Evolutionary conservation across 2,888 invertebrate genomes (phyloP), one percentile per base, ranked within the genome.

Genomic region (Brenthis daphne): DNA sequence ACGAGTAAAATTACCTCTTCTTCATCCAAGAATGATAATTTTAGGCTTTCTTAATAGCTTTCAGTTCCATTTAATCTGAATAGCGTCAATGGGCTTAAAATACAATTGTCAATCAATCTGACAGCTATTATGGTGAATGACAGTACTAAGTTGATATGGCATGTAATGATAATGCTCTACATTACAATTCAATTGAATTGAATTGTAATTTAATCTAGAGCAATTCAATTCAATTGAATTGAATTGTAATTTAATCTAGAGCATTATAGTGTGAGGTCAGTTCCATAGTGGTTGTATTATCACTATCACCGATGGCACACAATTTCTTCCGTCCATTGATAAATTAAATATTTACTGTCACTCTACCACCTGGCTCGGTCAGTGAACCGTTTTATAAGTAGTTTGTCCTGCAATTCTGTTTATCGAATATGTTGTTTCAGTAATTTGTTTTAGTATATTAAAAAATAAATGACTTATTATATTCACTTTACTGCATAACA

Each of bases 251-350:
- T 29, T 83, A 89, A 90, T 89, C 84, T 86, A 82, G 80, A 80
- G 74, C 80, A 82, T 77, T 73, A 85, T 90, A 88, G 86, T 88
- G 89, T 85, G 82, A 90, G 91, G 90, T 91, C 89, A 90, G 90
- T 87, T 82, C 79, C 77, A 79, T 85, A 80, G 79, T 81, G 76
- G 76, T 75, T 78, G 81, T 83, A 84, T 84, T 83, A 86, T 84
- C 83, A 81, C 79, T 82, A 81, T 82, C 82, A 71, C 68, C 37
- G 37, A 43, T 68, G 84, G 79, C 78, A 82, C 79, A 79, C 85
- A 87, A 88, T 88, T 89, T 90, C 89, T 89, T 88, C 88, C 85
- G 85, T 82, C 86, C 85, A 84, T 84, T 83, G 87, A 88, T 88
- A 88, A 87, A 80, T 87, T 80, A 75, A 83, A 85, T 85, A 82